Conservation (phyloP, 2,888 invertebrate species). For the Chouioia cunea region DNA sequence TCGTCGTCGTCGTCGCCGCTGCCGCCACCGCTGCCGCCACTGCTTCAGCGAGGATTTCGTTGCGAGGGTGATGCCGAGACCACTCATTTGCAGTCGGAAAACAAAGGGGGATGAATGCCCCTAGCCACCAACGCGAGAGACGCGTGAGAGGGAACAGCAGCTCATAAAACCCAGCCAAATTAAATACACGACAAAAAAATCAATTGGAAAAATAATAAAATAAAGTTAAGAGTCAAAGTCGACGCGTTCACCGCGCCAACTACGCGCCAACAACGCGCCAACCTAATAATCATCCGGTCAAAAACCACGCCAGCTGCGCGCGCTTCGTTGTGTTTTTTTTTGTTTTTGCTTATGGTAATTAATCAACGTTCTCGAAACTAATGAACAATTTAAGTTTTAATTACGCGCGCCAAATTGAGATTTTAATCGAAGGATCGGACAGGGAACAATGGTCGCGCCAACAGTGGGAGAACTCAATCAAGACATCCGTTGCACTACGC, state of each 20-base stretch:
- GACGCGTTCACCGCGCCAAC: too few species aligned
- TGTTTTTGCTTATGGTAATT: background rate
- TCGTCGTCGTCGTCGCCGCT: slow-evolving; percentile 47
- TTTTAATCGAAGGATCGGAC: slow-evolving; percentile 22
- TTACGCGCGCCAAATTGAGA: slow-evolving; percentile 23
- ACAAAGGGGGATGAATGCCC: slow-evolving; percentile 58
- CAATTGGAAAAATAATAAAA: slow-evolving; percentile 28
- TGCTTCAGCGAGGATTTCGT: slow-evolving; percentile 57
- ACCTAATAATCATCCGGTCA: slow-evolving; percentile 13
- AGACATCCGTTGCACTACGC: slow-evolving; percentile 15
- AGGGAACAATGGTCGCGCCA: background rate
- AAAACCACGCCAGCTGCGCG: slow-evolving; percentile 7
- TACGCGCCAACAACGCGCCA: too few species aligned
- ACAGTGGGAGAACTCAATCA: slow-evolving; percentile 36
- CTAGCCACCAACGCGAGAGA: slow-evolving; percentile 7
- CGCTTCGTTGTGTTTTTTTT: slow-evolving; percentile 3
- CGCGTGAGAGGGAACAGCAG: slow-evolving; percentile 18
- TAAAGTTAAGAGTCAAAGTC: too few species aligned
- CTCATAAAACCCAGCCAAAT: too few species aligned
- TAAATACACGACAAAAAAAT: slow-evolving; percentile 39
- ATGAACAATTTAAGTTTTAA: slow-evolving; percentile 30
- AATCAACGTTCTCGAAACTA: slow-evolving; percentile 3
- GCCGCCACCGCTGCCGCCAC: too few species aligned
- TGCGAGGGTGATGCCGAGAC: slow-evolving; percentile 57
- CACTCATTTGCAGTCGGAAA: slow-evolving; percentile 67